A percentile compares a stretch with the other conserved stretches of the same genome.
Evolutionary conservation across 2,797 vertebrate species (phyloP).

Genomic region (Poeciliopsis infans): DNA sequence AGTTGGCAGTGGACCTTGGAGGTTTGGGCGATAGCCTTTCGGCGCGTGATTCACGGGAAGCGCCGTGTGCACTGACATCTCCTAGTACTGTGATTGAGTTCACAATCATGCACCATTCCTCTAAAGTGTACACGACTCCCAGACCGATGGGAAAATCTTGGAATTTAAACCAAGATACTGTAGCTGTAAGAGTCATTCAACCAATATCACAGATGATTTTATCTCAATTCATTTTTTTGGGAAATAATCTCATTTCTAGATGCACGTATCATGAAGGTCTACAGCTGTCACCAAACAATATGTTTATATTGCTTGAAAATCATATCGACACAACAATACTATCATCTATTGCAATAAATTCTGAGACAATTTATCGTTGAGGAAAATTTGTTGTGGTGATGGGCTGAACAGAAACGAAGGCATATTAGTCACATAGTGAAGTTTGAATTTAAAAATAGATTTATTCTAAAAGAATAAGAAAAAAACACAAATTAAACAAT

Average conservation of each 20-base stretch:
- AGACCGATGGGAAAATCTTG: constrained; percentile 76
- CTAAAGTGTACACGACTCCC: constrained; percentile 67
- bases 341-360: neutral
- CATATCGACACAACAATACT: too few species aligned
- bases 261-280: constrained; percentile 2
- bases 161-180: constrained; percentile 51
- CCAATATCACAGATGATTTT: constrained; percentile 44
- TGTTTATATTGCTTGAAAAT: too few species aligned
- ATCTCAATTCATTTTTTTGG: constrained; percentile 30
- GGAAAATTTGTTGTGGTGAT: too few species aligned
- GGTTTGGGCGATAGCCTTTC: constrained; percentile 85
- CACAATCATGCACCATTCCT: constrained; percentile 74
- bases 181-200: constrained; percentile 39
- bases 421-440: neutral
- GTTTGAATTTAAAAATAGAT: neutral
- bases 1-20: constrained; percentile 81
- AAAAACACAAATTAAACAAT: neutral
- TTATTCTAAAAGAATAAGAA: neutral
- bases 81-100: constrained; percentile 80
- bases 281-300: neutral
- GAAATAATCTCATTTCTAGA: constrained; percentile 4
- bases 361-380: neutral
- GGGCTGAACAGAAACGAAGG: neutral
- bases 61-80: constrained; percentile 76
- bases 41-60: constrained; percentile 82